Conservation (phyloP, 2,113 vertebrate species). For the Rhinopithecus roxellana region DNA sequence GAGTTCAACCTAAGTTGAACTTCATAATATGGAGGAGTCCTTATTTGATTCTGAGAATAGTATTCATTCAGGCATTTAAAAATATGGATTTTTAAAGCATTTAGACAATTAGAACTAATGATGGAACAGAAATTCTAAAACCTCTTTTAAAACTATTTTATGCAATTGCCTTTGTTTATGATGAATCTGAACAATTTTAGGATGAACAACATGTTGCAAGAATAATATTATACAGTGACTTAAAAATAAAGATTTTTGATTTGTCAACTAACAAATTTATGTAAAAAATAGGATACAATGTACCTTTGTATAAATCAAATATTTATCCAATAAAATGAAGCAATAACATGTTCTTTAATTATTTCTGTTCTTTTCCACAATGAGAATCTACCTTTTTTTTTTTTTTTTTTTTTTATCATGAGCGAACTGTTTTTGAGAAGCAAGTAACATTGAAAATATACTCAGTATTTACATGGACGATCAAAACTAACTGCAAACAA, state of each 20-base stretch:
- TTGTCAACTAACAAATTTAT: neutral
- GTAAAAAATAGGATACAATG: neutral
- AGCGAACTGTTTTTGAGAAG: constrained; percentile 10
- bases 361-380: neutral
- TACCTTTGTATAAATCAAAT: constrained; percentile 19
- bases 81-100: constrained; percentile 19
- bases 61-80: constrained; percentile 8
- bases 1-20: neutral
- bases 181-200: constrained; percentile 19
- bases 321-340: constrained; percentile 21
- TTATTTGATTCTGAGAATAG: neutral
- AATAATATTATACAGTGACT: neutral
- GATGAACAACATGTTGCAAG: neutral
- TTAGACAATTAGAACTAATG: constrained; percentile 40
- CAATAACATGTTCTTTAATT: neutral
- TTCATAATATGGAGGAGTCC: neutral
- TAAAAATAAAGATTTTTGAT: neutral
- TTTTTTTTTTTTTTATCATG: constrained; percentile 36
- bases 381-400: neutral
- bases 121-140: neutral
- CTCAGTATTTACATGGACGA: neutral
- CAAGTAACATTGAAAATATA: constrained; percentile 4
- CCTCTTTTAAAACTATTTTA: neutral
- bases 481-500: neutral
- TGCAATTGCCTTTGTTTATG: neutral